Base-by-base conservation (phyloP, 2,888 invertebrate species). In the Ligdia adustata region DNA sequence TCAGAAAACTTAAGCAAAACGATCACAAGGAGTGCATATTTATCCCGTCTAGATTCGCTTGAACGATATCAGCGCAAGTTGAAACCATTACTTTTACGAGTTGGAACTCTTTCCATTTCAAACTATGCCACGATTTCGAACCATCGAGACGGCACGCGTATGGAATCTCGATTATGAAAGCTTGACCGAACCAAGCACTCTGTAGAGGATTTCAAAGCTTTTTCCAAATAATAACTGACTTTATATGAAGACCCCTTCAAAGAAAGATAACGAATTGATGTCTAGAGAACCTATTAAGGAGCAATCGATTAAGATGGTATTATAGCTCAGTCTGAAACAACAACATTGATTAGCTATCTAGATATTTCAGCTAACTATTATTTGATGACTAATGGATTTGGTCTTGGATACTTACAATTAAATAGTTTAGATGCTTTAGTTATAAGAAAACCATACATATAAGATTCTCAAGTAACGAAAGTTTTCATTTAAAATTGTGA, bases 41-140 rank as follows among this genome's bases (percentile, higher is more conserved):
- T 28, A 34, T 12, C 29, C 22, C 4, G 9, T 9, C 16, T 14
- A 9, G 5, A 28, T 29, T 0, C 11, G 11, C 5, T 11, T 9
- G n/a, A 15, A 1, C 3, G n/a, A 14, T 14, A 9, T 1, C 6
- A 27, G 11, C 15, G 15, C 11, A 3, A 2, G 15, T 9, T 9
- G n/a, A 22, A 22, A 6, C 3, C 11, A 11, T 24, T 13, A n/a
- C 9, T 9, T 35, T 15, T 22, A 5, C 15, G 11, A 40, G 11
- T 20, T 3, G 15, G n/a, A 7, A 26, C 13, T 16, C 16, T 15
- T 26, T 38, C 35, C 18, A 38, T 16, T 27, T 28, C 20, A 45
- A 31, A 28, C 18, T 18, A 9, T 33, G 69, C 73, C 77, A 77
- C 78, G 77, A 79, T 79, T 78, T 79, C 71, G 70, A 65, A 75